Evolutionary conservation across 2,888 invertebrate species (phyloP).

Genomic region (Lottia scabra): DNA sequence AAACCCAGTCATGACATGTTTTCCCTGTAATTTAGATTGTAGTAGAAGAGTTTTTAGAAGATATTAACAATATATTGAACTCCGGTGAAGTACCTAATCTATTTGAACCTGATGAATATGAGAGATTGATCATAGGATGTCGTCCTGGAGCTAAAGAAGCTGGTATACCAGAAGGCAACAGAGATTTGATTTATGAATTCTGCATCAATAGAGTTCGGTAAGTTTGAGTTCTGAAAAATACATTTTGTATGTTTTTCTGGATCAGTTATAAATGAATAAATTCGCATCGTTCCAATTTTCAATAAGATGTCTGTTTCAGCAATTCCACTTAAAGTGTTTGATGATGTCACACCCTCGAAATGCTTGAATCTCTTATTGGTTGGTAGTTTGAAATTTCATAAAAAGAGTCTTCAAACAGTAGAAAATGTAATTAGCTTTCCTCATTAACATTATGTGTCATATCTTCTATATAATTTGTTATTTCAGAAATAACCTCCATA

Average conservation of each 20-base stretch:
- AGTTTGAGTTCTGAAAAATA: conserved; percentile 9
- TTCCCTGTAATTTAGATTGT: conserved; percentile 76
- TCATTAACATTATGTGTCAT: no score
- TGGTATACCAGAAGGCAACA: conserved; percentile 77
- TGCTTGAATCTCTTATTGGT: no score
- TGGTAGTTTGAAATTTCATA: no score
- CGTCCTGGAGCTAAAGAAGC: conserved; percentile 79
- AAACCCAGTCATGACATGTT: neutral
- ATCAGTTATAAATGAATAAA: no score
- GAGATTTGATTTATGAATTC: conserved; percentile 86
- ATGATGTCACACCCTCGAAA: no score
- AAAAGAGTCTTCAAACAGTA: no score
- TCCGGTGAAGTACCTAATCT: conserved; percentile 93
- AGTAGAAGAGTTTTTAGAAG: conserved; percentile 90
- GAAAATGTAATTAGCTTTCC: no score
- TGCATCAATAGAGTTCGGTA: conserved; percentile 83
- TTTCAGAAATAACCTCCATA: conserved; percentile 81
- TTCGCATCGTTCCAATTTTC: no score
- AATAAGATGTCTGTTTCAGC: no score
- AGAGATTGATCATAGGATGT: conserved; percentile 83
- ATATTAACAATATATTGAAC: conserved; percentile 91
- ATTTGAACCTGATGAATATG: conserved; percentile 84
- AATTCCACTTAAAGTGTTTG: no score
- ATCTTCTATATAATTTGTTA: no score
- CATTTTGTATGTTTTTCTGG: no score